Evolutionary conservation across 2,113 vertebrate species (phyloP), one percentile per base, ranked within the genome.

Genomic region (Pseudorhombus dupliciocellatus): DNA sequence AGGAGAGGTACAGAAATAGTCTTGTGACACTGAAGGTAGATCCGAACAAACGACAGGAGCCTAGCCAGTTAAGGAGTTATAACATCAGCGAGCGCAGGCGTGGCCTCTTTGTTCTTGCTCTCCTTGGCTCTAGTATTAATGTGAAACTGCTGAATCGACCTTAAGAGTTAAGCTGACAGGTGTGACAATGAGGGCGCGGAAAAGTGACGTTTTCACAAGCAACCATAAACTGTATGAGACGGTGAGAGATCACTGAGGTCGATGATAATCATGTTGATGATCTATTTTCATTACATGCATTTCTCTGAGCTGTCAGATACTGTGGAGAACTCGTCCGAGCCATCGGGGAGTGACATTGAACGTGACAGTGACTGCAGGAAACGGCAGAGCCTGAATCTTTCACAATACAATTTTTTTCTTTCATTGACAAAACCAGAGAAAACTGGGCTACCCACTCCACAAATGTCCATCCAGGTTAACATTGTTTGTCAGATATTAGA

Each of bases 251-350:
- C 67, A 37, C 72, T 65, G 76, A 66, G 81, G 65, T 85, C 75
- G 25, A 65, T 50, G 76, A 67, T 70, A 50, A 67, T 70, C 72
- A 58, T 65, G 67, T 59, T 20, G 28, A 63, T 69, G 74, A 54
- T 80, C 68, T 79, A 42, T 57, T 84, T 78, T 78, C 64, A 65
- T 66, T 62, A 84, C 88, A 91, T 88, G 83, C 88, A 85, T 65
- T 69, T 87, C 66, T 79, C 24, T 7, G 81, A 51, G 54, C 52
- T 46, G 77, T 63, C 52, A 30, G 22, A 60, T 71, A 77, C 53
- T 68, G 59, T 59, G 24, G 44, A 44, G 71, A 59, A 57, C 44
- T 80, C 1, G 37, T 72, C 24, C 30, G 79, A 69, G 48, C 59
- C 55, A 18, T 18, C 12, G 21, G 63, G 71, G 61, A 59, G 72